phyloP scores from a whole-genome alignment of 2,888 invertebrate genomes.

The Pecten maximus region DNA sequence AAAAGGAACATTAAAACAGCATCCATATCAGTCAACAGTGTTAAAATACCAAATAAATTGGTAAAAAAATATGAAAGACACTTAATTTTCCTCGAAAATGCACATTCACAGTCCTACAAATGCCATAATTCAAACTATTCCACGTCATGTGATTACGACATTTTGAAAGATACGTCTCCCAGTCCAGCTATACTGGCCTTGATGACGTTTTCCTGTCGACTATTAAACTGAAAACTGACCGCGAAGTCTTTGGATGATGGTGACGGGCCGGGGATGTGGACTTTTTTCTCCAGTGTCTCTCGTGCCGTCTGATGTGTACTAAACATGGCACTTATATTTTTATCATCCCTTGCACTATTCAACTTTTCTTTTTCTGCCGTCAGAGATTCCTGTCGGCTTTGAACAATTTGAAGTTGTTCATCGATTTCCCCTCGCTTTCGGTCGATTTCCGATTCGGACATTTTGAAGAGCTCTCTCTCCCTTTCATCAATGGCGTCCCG shows the following conservation, averaged over 20 bases:
- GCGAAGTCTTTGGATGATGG: slow-evolving; percentile 73
- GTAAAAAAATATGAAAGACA: not conserved
- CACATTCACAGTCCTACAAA: not conserved
- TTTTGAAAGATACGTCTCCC: slow-evolving; percentile 73
- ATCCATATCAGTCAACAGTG: too few species aligned
- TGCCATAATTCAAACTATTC: not conserved
- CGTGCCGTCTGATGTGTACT: slow-evolving; percentile 72
- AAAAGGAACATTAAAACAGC: too few species aligned
- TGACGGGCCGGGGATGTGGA: slow-evolving; percentile 68
- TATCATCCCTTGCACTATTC: slow-evolving; percentile 69
- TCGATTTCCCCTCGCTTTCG: slow-evolving; percentile 71
- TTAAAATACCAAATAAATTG: too few species aligned
- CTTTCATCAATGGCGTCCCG: slow-evolving; percentile 74
- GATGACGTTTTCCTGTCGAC: slow-evolving; percentile 70
- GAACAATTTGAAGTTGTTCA: slow-evolving; percentile 69
- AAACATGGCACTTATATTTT: slow-evolving; percentile 74
- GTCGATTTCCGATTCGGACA: slow-evolving; percentile 74
- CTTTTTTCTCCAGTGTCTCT: slow-evolving; percentile 68
- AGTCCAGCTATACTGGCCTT: slow-evolving; percentile 69
- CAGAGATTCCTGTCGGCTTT: slow-evolving; percentile 66
- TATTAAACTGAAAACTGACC: slow-evolving; percentile 76
- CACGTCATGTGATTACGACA: slow-evolving; percentile 41
- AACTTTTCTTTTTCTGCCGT: slow-evolving; percentile 68
- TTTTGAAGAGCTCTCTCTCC: slow-evolving; percentile 73
- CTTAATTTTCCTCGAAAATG: not conserved